phyloP scores from a whole-genome alignment of 2,888 invertebrate species.

The Congeria kusceri region DNA sequence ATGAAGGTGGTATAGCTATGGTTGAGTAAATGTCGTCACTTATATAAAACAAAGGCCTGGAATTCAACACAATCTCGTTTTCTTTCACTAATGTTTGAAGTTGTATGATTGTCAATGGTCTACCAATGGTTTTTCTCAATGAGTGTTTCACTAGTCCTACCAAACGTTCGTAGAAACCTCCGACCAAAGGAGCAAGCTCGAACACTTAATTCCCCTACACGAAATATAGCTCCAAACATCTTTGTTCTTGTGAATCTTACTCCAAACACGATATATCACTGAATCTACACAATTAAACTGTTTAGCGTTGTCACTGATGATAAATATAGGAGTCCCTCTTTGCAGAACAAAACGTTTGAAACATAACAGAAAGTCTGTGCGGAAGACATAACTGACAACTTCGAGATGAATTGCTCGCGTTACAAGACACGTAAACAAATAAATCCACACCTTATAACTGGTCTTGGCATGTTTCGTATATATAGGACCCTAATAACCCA shows the following conservation, averaged over 20 bases:
- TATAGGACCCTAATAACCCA: constrained; percentile 18
- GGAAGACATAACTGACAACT: constrained; percentile 11
- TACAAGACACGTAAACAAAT: constrained; percentile 12
- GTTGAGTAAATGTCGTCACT: constrained; percentile 38
- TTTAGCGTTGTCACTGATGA: constrained; percentile 9
- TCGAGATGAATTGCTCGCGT: constrained; percentile 15
- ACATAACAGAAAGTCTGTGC: constrained; percentile 9
- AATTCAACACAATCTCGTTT: constrained; percentile 33
- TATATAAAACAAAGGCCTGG: constrained; percentile 39
- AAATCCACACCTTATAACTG: constrained; percentile 8
- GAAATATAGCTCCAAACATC: constrained; percentile 1
- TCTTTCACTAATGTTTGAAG: constrained; percentile 38
- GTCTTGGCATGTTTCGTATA: background rate
- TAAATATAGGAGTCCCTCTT: background rate
- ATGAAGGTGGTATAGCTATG: constrained; percentile 25
- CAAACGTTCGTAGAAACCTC: constrained; percentile 1
- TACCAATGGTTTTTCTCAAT: constrained; percentile 9
- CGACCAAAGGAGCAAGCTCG: background rate
- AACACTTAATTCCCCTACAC: background rate
- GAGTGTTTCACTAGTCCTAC: constrained; percentile 3
- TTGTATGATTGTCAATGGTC: constrained; percentile 19
- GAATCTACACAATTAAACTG: background rate
- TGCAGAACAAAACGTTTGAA: constrained; percentile 3
- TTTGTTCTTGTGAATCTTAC: background rate
- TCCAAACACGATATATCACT: background rate